A percentile compares a stretch with the other conserved stretches of the same genome.
Evolutionary conservation across 2,888 invertebrate species (phyloP).

Genomic region (Parnassius mnemosyne): DNA sequence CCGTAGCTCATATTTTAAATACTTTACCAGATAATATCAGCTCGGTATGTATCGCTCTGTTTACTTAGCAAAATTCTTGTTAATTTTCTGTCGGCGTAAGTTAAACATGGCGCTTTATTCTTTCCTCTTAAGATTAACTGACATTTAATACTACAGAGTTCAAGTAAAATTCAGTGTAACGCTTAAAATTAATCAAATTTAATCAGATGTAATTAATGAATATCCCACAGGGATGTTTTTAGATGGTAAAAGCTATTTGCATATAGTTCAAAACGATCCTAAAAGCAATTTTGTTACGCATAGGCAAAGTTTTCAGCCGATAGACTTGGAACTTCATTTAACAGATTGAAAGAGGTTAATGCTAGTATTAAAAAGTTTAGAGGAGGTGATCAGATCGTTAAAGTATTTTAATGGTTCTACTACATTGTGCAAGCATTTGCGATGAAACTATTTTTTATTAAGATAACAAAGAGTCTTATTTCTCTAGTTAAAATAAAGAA

Average conservation of each 20-base stretch:
- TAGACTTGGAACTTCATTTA: slow-evolving; percentile 24
- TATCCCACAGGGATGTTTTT: slow-evolving; percentile 21
- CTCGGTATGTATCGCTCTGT: slow-evolving; percentile 17
- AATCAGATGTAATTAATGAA: slow-evolving; percentile 26
- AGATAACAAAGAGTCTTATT: no score
- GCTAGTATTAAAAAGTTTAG: slow-evolving; percentile 21
- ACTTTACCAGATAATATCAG: slow-evolving; percentile 21
- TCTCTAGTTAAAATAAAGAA: no score
- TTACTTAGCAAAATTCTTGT: slow-evolving; percentile 22
- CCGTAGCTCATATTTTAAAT: slow-evolving; percentile 13
- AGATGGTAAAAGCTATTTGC: slow-evolving; percentile 24
- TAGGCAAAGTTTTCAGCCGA: slow-evolving; percentile 21
- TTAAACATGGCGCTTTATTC: slow-evolving; percentile 25
- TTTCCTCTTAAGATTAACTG: slow-evolving; percentile 23
- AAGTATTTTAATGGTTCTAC: slow-evolving; percentile 19
- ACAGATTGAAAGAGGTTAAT: slow-evolving; percentile 26
- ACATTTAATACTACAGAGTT: slow-evolving; percentile 22
- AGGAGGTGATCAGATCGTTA: slow-evolving; percentile 16
- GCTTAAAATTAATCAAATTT: slow-evolving; percentile 27
- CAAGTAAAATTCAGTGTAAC: slow-evolving; percentile 23
- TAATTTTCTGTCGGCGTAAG: slow-evolving; percentile 26
- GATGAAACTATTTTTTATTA: background rate
- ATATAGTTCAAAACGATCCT: slow-evolving; percentile 24
- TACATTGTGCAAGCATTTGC: slow-evolving; percentile 8
- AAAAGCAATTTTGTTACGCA: slow-evolving; percentile 23